Conservation (phyloP, 2,113 vertebrate genomes). For the Gnathonemus echidnorhynchus region DNA sequence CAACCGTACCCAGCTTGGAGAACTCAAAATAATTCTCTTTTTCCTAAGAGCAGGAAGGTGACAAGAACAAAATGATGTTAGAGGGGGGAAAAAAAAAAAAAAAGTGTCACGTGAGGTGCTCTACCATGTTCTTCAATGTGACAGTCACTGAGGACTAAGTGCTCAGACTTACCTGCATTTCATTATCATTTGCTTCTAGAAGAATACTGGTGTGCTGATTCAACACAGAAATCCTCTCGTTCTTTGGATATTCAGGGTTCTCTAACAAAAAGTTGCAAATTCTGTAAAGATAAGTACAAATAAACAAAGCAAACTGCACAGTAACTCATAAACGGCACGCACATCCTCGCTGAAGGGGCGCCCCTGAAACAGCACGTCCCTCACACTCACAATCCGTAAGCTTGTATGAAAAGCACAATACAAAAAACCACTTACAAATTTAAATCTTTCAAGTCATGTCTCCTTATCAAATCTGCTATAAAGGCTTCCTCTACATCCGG, state of each 20-base stretch:
- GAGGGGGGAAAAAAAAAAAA: background rate
- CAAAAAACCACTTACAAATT: conserved; percentile 59
- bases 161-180: conserved; percentile 49
- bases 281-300: conserved; percentile 52
- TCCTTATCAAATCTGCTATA: conserved; percentile 64
- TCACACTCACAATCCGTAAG: background rate
- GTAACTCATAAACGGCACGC: background rate
- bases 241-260: conserved; percentile 85
- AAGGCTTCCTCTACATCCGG: conserved; percentile 61
- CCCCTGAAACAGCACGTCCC: background rate
- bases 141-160: background rate
- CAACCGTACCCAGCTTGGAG: conserved; percentile 66
- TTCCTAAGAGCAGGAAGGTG: conserved; percentile 43
- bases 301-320: background rate
- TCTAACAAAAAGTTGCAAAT: conserved; percentile 95
- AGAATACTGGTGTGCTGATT: conserved; percentile 80
- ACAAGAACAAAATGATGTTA: background rate
- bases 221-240: conserved; percentile 62
- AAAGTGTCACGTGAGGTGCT: background rate
- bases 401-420: background rate
- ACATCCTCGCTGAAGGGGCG: background rate
- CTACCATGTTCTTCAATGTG: background rate
- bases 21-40: conserved; percentile 87
- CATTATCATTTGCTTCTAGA: conserved; percentile 75
- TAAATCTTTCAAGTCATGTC: conserved; percentile 61